Conservation (phyloP, 1,140 invertebrate genomes). For the Drosophila parvula region DNA sequence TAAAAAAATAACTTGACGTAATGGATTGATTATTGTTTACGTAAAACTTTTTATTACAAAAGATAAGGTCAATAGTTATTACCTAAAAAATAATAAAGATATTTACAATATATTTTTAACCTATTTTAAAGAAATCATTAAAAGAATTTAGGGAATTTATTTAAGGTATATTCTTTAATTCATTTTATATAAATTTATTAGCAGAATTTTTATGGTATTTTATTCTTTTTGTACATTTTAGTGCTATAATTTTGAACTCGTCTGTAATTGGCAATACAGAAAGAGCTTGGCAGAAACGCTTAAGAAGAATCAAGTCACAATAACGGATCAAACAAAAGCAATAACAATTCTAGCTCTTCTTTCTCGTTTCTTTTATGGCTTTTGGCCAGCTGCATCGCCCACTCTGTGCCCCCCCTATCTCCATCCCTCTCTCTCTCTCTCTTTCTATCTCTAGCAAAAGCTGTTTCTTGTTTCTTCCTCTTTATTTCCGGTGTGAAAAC, state of each 20-base stretch:
- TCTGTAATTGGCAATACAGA: constrained; percentile 13
- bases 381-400: constrained; percentile 31
- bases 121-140: too few species aligned
- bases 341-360: constrained; percentile 40
- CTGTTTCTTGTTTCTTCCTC: constrained; percentile 20
- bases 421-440: constrained; percentile 11
- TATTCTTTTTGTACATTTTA: too few species aligned
- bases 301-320: constrained; percentile 42
- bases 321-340: constrained; percentile 43
- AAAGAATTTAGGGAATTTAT: too few species aligned
- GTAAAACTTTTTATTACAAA: too few species aligned
- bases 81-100: too few species aligned
- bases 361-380: constrained; percentile 38
- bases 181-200: too few species aligned
- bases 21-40: too few species aligned
- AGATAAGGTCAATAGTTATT: too few species aligned
- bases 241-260: neutral
- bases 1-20: too few species aligned
- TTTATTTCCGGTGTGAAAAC: constrained; percentile 45
- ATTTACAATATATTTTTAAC: too few species aligned
- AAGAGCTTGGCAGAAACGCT: neutral
- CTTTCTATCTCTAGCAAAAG: constrained; percentile 10
- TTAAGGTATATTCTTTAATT: too few species aligned
- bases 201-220: too few species aligned
- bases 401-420: constrained; percentile 6